A percentile compares a stretch with the other conserved stretches of the same genome.
These are phyloP conservation scores for Tiliqua scincoides DNA, from an alignment of 2,113 vertebrate species.

Conservation along the genomic window DNA sequence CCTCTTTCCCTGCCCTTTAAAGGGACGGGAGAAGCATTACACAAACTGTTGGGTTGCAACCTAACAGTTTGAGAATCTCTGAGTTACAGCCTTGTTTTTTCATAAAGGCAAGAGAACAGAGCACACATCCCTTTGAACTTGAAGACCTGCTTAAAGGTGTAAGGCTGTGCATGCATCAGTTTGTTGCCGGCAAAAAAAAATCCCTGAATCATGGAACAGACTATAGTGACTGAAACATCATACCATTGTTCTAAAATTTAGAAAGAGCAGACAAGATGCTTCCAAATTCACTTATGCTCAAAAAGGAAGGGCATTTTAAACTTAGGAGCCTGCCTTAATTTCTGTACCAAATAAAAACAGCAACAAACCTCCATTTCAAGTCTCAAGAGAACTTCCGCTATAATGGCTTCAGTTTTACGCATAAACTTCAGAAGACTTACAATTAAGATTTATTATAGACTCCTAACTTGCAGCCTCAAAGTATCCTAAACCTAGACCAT, in stretches of 20 bases:
- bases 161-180: not conserved
- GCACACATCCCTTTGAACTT: not conserved
- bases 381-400: not conserved
- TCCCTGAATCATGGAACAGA: not conserved
- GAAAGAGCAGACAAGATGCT: not conserved
- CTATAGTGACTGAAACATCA: not conserved
- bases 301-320: no score
- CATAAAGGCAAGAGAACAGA: not conserved
- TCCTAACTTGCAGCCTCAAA: not conserved
- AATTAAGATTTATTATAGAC: not conserved
- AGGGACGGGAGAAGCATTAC: no score
- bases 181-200: not conserved
- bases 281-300: no score
- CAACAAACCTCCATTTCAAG: not conserved
- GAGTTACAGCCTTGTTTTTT: not conserved
- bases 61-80: no score
- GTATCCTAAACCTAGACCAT: not conserved
- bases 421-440: not conserved
- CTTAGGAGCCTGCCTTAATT: no score
- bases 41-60: no score
- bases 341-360: no score
- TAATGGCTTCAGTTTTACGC: not conserved
- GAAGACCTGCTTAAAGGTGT: not conserved
- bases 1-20: no score
- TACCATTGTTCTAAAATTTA: not conserved